Base-by-base conservation (phyloP, 2,888 invertebrate genomes). In the Pasiphila rectangulata region DNA sequence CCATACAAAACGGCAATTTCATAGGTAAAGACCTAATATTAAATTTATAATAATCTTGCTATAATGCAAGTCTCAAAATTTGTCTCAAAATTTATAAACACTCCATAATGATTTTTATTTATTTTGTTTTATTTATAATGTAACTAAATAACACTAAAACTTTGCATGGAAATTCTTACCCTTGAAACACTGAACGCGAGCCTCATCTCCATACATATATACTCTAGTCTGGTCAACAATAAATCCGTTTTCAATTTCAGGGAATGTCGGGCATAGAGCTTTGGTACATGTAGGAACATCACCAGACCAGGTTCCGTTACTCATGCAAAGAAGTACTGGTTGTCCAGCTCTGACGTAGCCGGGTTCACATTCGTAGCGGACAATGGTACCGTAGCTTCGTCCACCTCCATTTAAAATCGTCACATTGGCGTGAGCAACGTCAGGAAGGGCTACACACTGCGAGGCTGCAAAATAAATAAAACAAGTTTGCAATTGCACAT, bases 291-390 rank as follows among this genome's bases (percentile, higher is more conserved):
- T 92, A 1, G 97, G 97, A 2, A 97, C 96, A 59, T 95, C 93
- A 48, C 96, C 96, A 49, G 97, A 97, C 97, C 97, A 98, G 5
- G 97, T 96, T 38, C 97, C 97, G 69, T 97, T 97, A 69, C 96
- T 97, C 96, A 97, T 97, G 75, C 97, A 98, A 23, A 96, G 91
- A 27, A 97, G 91, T 2, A 97, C 97, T 9, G 97, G 97, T 70
- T 95, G 94, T 19, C 97, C 97, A 59, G 92, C 93, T 58, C 97
- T 91, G 43, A 95, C 93, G 69, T 96, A 97, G 2, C 97, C 97
- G 3, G 96, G 93, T 68, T 97, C 96, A 69, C 97, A 98, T 77
- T 96, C 96, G 70, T 95, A 97, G 54, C 97, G 91, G 2, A 97
- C 94, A 64, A 98, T 97, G 0, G 97, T 97, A 58, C 97, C 97